Percentiles rank a stretch among this genome's conserved stretches.
phyloP scores from a whole-genome alignment of 2,113 vertebrate species.

The Protomyctophum bolini region DNA sequence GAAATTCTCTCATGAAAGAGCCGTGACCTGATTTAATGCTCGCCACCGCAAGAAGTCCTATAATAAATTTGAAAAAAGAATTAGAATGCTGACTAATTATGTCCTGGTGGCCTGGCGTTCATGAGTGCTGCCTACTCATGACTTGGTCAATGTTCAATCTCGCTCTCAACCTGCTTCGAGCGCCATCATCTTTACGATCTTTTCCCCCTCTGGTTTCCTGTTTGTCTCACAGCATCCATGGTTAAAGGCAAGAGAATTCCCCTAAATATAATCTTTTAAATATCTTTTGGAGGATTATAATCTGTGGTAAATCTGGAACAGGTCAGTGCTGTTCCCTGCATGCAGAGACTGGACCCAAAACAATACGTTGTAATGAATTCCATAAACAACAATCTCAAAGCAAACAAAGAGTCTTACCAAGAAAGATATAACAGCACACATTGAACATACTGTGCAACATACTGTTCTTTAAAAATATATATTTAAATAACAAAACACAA shows the following conservation, averaged over 20 bases:
- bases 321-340: too few relatives aligned
- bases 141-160: background rate
- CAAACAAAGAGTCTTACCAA: too few relatives aligned
- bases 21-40: constrained; percentile 39
- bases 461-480: too few relatives aligned
- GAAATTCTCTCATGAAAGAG: constrained; percentile 46
- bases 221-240: background rate
- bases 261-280: too few relatives aligned
- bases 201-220: background rate
- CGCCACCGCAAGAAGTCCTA: constrained; percentile 16
- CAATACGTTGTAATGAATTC: too few relatives aligned
- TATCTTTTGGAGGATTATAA: too few relatives aligned
- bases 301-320: too few relatives aligned
- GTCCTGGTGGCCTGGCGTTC: background rate
- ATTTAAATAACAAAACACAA: too few relatives aligned
- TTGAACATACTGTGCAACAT: too few relatives aligned
- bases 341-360: too few relatives aligned
- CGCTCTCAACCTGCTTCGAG: background rate
- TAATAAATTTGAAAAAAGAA: constrained; percentile 35
- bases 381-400: too few relatives aligned
- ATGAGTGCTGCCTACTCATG: background rate
- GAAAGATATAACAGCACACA: too few relatives aligned
- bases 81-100: constrained; percentile 27
- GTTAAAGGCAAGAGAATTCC: background rate
- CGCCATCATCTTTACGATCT: background rate